Base-by-base conservation (phyloP, 2,888 invertebrate species). In the Caenorhabditis japonica region DNA sequence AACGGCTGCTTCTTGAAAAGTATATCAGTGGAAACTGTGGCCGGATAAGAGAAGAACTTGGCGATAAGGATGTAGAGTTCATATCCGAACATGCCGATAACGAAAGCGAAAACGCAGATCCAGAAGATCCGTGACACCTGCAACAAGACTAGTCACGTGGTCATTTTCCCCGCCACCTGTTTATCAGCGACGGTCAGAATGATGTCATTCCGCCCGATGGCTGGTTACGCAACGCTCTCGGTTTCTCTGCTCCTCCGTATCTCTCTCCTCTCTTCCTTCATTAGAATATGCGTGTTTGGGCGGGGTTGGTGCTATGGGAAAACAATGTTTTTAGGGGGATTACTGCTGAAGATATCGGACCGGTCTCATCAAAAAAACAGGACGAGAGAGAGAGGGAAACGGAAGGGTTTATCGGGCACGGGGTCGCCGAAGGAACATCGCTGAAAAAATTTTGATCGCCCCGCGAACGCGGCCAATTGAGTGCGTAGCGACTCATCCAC, bases 41-140 rank as follows among this genome's bases (percentile, higher is more conserved):
- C 72, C 13, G 81, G 81, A 53, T 69, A 80, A 3, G 66, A 60
- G 49, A 81, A 74, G 41, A 70, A 80, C 33, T 74, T 76, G 33
- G 64, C 53, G 33, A 81, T 77, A 41, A 81, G 64, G n/a, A 62
- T 61, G 62, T 72, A 80, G 10, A 81, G 59, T 36, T 81, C 76
- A 44, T 75, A 79, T 21, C 38, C 38, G 55, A 81, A 81, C 56
- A 78, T 72, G 0, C 68, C 74, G 4, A 78, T 36, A 19, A 80
- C 59, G 12, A 61, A 53, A 13, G 56, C 27, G 46, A 81, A 78
- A 17, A 81, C 68, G 17, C 74, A 17, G 25, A 69, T 60, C 81
- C 79, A 79, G 68, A 81, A 81, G 39, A 72, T 51, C 13, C 76
- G 72, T n/a, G 77, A 77, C n/a, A 76, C 59, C 77, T 76, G 66